Evolutionary conservation across 2,797 vertebrate species (phyloP).

Genomic region (Taenioides sp.): DNA sequence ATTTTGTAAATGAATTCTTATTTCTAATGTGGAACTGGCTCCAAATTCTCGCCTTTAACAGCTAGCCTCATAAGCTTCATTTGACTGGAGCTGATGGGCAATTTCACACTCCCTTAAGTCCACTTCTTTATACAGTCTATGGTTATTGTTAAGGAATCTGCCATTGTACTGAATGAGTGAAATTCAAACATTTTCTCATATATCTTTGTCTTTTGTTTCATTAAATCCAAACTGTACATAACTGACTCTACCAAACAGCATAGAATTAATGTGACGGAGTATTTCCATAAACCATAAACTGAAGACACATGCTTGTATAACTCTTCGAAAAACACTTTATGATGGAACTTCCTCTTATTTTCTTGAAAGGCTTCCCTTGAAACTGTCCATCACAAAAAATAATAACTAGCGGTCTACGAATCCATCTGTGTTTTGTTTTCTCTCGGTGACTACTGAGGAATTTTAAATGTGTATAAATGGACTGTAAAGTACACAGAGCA

Average conservation of each 20-base stretch:
- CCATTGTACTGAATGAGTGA: background rate
- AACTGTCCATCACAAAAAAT: slow-evolving; percentile 31
- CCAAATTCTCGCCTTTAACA: no score
- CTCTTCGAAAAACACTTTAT: slow-evolving; percentile 11
- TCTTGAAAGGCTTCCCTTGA: slow-evolving; percentile 18
- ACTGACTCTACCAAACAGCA: slow-evolving; percentile 23
- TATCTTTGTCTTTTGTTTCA: background rate
- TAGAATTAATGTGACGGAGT: slow-evolving; percentile 33
- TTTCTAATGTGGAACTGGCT: no score
- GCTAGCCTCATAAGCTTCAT: no score
- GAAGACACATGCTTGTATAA: slow-evolving; percentile 29
- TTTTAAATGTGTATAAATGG: slow-evolving; percentile 15
- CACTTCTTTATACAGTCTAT: no score
- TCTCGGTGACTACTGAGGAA: slow-evolving; percentile 23
- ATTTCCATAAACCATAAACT: slow-evolving; percentile 29
- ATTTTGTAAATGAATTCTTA: no score
- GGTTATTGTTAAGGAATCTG: no score
- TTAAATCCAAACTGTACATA: slow-evolving; percentile 54
- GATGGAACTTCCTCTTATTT: slow-evolving; percentile 26
- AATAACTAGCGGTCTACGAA: slow-evolving; percentile 28
- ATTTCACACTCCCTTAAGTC: no score
- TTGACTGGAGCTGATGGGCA: no score
- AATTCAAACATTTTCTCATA: background rate
- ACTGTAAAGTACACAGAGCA: slow-evolving; percentile 1
- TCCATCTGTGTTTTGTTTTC: slow-evolving; percentile 44